Evolutionary conservation across 1,140 invertebrate genomes (phyloP).

Genomic region (Brachionus angularis): DNA sequence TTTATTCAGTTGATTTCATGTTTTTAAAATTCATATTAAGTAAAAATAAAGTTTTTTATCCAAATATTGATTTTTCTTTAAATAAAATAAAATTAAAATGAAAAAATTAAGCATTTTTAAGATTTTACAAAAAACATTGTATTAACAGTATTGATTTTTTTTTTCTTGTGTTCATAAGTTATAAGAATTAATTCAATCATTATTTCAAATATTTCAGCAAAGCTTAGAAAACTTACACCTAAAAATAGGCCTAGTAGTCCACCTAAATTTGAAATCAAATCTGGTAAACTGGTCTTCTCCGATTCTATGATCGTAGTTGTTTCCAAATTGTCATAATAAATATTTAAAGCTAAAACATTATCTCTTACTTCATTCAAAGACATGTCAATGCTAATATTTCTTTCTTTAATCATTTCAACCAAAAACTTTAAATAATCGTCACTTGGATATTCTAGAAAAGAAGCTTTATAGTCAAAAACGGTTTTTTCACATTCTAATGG

Average conservation of each 20-base stretch:
- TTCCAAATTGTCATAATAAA: not conserved
- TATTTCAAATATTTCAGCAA: conserved; percentile 24
- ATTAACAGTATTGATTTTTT: too few species aligned
- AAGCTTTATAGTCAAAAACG: not conserved
- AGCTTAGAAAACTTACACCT: not conserved
- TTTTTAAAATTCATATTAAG: too few species aligned
- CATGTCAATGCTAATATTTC: not conserved
- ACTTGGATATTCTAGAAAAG: conserved; percentile 13
- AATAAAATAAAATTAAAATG: too few species aligned
- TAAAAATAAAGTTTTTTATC: too few species aligned
- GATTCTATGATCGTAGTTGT: not conserved
- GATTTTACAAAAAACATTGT: too few species aligned
- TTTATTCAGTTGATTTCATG: too few species aligned
- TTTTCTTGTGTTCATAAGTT: not conserved
- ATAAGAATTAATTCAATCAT: not conserved
- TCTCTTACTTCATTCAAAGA: not conserved
- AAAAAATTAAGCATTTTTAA: too few species aligned
- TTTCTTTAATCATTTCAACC: not conserved
- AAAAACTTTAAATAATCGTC: not conserved
- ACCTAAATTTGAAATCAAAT: conserved; percentile 10
- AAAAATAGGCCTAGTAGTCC: conserved; percentile 13
- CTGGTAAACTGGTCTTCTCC: not conserved
- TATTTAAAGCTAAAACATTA: not conserved
- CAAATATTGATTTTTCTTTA: too few species aligned
- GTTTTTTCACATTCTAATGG: conserved; percentile 9